A percentile compares a stretch with the other conserved stretches of the same genome.
These are phyloP conservation scores for Carposina sasakii DNA, from an alignment of 1,140 invertebrate species.

Conservation along the genomic window DNA sequence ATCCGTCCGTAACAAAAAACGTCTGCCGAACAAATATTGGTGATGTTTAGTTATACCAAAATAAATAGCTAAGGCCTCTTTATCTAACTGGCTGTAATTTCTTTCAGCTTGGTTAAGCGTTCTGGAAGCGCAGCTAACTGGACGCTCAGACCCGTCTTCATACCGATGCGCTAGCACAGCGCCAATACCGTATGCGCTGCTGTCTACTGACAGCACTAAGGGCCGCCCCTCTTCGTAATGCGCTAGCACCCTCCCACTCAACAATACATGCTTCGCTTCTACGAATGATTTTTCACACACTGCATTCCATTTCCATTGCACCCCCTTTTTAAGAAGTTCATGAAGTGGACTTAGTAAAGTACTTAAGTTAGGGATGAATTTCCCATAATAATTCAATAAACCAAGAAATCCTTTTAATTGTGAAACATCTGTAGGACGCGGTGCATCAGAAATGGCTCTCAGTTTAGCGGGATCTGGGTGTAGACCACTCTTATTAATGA, in stretches of 20 bases:
- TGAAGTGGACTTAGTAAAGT: conserved; percentile 15
- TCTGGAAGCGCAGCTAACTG: conserved; percentile 40
- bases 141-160: conserved; percentile 33
- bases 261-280: neutral
- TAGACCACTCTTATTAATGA: conserved; percentile 22
- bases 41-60: conserved; percentile 54
- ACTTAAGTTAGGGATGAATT: conserved; percentile 12
- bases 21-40: conserved; percentile 55
- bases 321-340: conserved; percentile 26
- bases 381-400: conserved; percentile 20
- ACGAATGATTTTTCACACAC: conserved; percentile 9
- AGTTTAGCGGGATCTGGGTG: conserved; percentile 15
- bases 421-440: conserved; percentile 12
- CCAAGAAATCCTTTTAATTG: conserved; percentile 20
- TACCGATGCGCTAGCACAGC: conserved; percentile 56
- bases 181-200: conserved; percentile 42
- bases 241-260: conserved; percentile 4
- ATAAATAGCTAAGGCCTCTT: conserved; percentile 61
- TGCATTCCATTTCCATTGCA: conserved; percentile 22
- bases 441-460: conserved; percentile 11
- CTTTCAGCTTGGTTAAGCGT: conserved; percentile 37
- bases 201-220: conserved; percentile 48
- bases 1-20: conserved; percentile 63
- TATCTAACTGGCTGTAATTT: conserved; percentile 63
- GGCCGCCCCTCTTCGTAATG: conserved; percentile 42